These are phyloP conservation scores for Mycteria americana DNA, from an alignment of 2,797 vertebrate genomes.

Conservation along the genomic window DNA sequence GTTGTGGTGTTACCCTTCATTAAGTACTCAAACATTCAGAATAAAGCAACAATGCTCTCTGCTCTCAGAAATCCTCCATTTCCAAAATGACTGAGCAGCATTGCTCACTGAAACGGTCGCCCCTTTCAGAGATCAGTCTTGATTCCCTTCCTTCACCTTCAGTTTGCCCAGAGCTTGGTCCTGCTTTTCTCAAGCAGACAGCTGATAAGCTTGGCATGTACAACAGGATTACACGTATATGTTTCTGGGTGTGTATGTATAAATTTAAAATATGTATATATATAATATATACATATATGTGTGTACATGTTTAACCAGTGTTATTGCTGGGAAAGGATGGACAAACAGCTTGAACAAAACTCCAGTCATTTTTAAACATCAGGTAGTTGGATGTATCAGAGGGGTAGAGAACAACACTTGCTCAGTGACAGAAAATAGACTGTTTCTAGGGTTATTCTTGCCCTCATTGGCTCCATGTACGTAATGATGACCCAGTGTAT, in stretches of 20 bases:
- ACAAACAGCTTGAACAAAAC: not conserved
- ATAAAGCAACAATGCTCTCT: not conserved
- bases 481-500: not conserved
- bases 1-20: not conserved
- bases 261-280: too few relatives aligned
- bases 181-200: not conserved
- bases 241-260: not conserved
- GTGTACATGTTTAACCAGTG: not conserved
- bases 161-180: not conserved
- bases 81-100: not conserved
- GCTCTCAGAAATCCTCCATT: not conserved
- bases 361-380: not conserved
- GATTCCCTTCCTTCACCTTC: not conserved
- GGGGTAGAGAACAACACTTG: not conserved
- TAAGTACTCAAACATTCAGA: not conserved
- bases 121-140: not conserved
- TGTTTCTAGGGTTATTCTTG: not conserved
- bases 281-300: rapidly evolving
- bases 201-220: not conserved
- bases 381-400: not conserved
- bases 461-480: not conserved
- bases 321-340: not conserved
- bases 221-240: not conserved
- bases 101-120: not conserved
- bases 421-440: not conserved